Base-by-base conservation (phyloP, 2,888 invertebrate species). In the Andrena trimmerana region DNA sequence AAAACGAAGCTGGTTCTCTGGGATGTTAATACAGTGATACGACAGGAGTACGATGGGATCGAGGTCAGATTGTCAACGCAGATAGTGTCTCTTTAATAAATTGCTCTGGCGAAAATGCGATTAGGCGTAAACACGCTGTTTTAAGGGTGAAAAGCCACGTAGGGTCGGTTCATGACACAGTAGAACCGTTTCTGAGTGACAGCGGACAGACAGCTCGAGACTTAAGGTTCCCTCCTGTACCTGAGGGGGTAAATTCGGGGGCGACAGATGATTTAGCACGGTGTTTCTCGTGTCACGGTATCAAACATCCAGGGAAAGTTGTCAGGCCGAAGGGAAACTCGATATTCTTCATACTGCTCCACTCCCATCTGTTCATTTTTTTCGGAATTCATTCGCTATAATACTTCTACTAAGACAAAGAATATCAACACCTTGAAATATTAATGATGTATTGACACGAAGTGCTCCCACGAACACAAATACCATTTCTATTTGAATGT, bases 211-310 rank as follows among this genome's bases (percentile, higher is more conserved):
- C 92, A 90, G 90, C 88, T 78, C 70, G 84, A 86, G 89, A 91
- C 91, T 91, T 89, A 85, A 89, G 88, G 87, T 90, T 83, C 90
- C 72, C 85, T 81, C 67, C 62, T 83, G 87, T 86, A 86, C 80
- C 81, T 84, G 83, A 78, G 78, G 87, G 83, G 20, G 86, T 79
- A 87, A 86, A 86, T 77, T 54, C 77, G 86, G 85, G 24, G 90
- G 90, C 87, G 91, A 90, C 90, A 90, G 92, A 91, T 92, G 91
- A 92, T 92, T 92, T 92, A 92, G 88, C 90, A 85, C 87, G 81
- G 88, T 90, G 88, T 89, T 91, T 84, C 88, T 83, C 89, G 86
- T 91, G 91, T 89, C 91, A 91, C 90, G 90, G 89, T 86, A 90
- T 86, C 84, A 84, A 86, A 84, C 75, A 86, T 80, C 86, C 62